Evolutionary conservation across 2,797 vertebrate genomes (phyloP).

Genomic region (Hypotaenidia philippensis): DNA sequence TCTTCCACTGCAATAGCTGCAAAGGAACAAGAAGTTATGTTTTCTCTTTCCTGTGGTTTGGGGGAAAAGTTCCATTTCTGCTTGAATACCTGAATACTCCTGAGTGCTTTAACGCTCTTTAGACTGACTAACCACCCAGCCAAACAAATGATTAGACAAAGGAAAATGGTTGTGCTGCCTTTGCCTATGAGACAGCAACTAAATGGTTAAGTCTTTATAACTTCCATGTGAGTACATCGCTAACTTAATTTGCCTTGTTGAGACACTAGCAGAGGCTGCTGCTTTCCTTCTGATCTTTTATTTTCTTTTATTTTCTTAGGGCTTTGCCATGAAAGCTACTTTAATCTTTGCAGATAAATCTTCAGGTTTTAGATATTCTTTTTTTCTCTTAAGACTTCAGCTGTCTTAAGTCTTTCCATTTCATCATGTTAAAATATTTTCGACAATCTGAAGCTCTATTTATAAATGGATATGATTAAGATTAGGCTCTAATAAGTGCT

Average conservation of each 20-base stretch:
- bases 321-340: conserved; percentile 12
- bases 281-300: not conserved
- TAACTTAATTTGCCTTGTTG: conserved; percentile 28
- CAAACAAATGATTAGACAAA: not conserved
- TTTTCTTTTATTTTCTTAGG: conserved; percentile 18
- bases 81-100: not conserved
- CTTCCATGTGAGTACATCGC: not conserved
- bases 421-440: conserved; percentile 32
- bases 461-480: conserved; percentile 65
- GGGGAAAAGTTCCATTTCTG: not conserved
- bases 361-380: not conserved
- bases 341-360: conserved; percentile 34
- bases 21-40: not conserved
- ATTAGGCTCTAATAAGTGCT: conserved; percentile 54
- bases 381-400: conserved; percentile 1
- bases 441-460: conserved; percentile 40
- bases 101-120: not conserved
- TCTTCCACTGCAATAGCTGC: not conserved
- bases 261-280: not conserved
- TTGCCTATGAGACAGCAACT: not conserved
- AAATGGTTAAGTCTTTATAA: not conserved
- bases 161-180: not conserved
- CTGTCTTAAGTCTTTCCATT: conserved; percentile 28
- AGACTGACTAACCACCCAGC: not conserved
- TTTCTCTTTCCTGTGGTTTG: not conserved